Base-by-base conservation (phyloP, 2,888 invertebrate species). In the Gonocerus acuteangulatus region DNA sequence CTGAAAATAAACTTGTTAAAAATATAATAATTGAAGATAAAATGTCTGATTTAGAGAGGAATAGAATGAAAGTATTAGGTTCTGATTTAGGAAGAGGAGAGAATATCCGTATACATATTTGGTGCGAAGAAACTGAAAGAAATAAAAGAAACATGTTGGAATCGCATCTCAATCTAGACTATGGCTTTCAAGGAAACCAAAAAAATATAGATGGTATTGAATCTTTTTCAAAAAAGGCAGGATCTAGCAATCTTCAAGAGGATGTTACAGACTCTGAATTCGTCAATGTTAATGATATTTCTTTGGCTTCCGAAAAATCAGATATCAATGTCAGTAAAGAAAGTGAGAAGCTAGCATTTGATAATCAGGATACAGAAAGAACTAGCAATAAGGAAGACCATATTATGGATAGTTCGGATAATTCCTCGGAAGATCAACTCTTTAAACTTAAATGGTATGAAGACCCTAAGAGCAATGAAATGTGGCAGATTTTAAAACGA, bases 81-180 rank as follows among this genome's bases (percentile, higher is more conserved):
- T 56, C 56, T 23, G 44, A 56, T 44, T 56, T 56, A 9, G 44
- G 42, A 15, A 42, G 44, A 44, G 56, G 7, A 2, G 22, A 11
- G 4, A 2, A 21, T 42, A 15, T 3, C 2, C 6, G 2, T 6
- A 21, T 44, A 39, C 15, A 21, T 13, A 19, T 44, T 16, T 22
- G 42, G 21, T 19, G 22, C 15, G 22, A 42, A 21, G 44, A 39
- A 42, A 34, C 39, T 1, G 23, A 21, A 56, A 56, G 42, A 16
- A 56, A 56, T 19, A 56, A 44, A 44, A 3, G 34, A 2, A 42
- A 56, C 13, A 16, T 56, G 22, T 16, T 56, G 2, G 44, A 34
- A 22, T 22, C 56, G 11, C 56, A 56, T 6, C 23, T 56, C 19
- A 22, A 15, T 42, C 23, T 56, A 13, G 56, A 39, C 15, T 16